These are phyloP conservation scores for Embiotoca jacksoni DNA, from an alignment of 2,113 vertebrate genomes.

Conservation along the genomic window DNA sequence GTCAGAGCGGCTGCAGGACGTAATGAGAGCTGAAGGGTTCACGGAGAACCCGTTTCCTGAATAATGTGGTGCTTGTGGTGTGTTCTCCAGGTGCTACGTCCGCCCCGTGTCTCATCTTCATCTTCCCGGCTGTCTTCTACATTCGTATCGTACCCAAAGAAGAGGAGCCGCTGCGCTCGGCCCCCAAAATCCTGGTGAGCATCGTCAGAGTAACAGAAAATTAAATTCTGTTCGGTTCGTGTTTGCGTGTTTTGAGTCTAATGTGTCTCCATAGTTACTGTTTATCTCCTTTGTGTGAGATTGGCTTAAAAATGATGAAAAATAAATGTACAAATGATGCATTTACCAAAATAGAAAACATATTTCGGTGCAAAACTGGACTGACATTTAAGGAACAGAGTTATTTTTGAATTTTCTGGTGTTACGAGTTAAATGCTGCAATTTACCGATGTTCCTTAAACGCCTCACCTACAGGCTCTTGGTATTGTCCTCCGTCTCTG, in stretches of 20 bases:
- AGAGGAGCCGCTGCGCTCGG: slow-evolving; percentile 90
- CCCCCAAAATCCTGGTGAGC: slow-evolving; percentile 94
- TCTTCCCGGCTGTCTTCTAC: slow-evolving; percentile 98
- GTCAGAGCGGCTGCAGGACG: not conserved
- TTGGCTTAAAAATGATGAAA: no score
- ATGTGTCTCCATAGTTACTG: no score
- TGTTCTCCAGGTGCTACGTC: slow-evolving; percentile 92
- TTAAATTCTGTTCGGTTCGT: not conserved
- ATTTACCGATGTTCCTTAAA: no score
- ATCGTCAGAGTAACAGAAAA: not conserved
- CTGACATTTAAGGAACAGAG: no score
- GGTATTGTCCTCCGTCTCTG: not conserved
- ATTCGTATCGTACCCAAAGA: slow-evolving; percentile 96
- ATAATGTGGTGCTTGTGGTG: slow-evolving; percentile 19
- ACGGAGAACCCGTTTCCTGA: not conserved
- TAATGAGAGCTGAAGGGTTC: slow-evolving; percentile 5
- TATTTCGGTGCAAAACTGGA: no score
- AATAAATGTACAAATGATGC: no score
- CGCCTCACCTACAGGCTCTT: no score
- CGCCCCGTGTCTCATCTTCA: slow-evolving; percentile 98
- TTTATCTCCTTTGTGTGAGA: no score
- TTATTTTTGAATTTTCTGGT: no score
- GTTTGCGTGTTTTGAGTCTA: no score
- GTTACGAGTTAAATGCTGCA: no score
- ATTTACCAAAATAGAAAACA: no score